Conservation (phyloP, 2,113 vertebrate genomes). For the Pseudorhombus dupliciocellatus region DNA sequence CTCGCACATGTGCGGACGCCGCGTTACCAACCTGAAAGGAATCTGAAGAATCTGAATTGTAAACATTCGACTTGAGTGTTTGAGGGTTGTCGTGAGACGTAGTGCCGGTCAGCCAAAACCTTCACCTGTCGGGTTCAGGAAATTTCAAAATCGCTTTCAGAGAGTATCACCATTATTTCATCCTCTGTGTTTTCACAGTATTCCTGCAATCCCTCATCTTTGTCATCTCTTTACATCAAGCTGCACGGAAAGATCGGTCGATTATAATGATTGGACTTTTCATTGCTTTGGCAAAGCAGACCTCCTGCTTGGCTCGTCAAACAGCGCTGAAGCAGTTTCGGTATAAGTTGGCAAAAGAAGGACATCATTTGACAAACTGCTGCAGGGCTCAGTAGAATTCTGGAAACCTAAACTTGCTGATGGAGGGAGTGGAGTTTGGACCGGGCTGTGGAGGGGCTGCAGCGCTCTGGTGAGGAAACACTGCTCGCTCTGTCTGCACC, state of each 20-base stretch:
- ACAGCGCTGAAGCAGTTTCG: conserved; percentile 21
- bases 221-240: conserved; percentile 38
- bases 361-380: conserved; percentile 41
- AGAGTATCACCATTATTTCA: conserved; percentile 9
- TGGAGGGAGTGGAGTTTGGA: conserved; percentile 34
- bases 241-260: conserved; percentile 16
- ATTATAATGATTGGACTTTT: conserved; percentile 50
- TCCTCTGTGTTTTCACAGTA: conserved; percentile 8
- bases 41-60: conserved; percentile 37
- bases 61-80: conserved; percentile 8
- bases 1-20: conserved; percentile 1
- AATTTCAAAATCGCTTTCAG: conserved; percentile 9
- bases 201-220: conserved; percentile 42
- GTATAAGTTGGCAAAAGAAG: conserved; percentile 35
- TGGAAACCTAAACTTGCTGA: conserved; percentile 36
- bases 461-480: conserved; percentile 51
- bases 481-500: conserved; percentile 52
- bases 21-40: conserved; percentile 38
- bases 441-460: conserved; percentile 13
- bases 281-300: conserved; percentile 33
- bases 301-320: conserved; percentile 25
- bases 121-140: conserved; percentile 1
- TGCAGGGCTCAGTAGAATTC: conserved; percentile 24
- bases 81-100: conserved; percentile 22
- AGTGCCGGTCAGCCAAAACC: conserved; percentile 10